phyloP scores from a whole-genome alignment of 2,113 vertebrate species.

The Vidua chalybeata region DNA sequence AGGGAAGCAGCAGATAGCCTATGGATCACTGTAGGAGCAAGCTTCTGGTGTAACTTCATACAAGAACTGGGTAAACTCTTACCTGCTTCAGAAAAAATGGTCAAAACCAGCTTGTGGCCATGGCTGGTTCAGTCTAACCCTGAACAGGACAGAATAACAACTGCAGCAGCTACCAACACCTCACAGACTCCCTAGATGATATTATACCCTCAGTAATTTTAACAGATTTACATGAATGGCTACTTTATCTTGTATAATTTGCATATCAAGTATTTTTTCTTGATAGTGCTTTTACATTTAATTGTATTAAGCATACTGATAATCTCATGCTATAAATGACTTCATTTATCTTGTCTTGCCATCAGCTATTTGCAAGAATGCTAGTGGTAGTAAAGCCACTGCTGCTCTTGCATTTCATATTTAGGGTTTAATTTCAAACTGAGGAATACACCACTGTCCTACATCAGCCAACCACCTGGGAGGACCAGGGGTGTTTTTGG shows the following conservation, averaged over 20 bases:
- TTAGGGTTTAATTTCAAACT: neutral
- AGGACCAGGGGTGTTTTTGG: neutral
- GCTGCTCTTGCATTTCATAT: neutral
- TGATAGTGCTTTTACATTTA: neutral
- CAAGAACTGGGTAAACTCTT: neutral
- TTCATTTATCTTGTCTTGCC: neutral
- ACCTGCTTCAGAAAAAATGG: neutral
- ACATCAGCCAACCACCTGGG: neutral
- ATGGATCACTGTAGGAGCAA: neutral
- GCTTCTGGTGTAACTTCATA: neutral
- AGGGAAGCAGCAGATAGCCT: neutral
- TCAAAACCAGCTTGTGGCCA: neutral
- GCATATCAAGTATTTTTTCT: neutral
- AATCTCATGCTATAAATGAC: neutral
- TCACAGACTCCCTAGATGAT: neutral
- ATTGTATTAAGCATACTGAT: neutral
- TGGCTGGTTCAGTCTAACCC: neutral
- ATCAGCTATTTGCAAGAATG: neutral
- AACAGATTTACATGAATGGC: neutral
- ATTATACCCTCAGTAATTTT: neutral
- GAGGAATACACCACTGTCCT: neutral
- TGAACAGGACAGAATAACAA: neutral
- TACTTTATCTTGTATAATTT: slow-evolving; percentile 1
- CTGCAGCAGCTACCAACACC: neutral
- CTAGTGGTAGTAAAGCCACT: neutral